Evolutionary conservation across 2,888 invertebrate genomes (phyloP).

Genomic region (Heterodera filipjevi): DNA sequence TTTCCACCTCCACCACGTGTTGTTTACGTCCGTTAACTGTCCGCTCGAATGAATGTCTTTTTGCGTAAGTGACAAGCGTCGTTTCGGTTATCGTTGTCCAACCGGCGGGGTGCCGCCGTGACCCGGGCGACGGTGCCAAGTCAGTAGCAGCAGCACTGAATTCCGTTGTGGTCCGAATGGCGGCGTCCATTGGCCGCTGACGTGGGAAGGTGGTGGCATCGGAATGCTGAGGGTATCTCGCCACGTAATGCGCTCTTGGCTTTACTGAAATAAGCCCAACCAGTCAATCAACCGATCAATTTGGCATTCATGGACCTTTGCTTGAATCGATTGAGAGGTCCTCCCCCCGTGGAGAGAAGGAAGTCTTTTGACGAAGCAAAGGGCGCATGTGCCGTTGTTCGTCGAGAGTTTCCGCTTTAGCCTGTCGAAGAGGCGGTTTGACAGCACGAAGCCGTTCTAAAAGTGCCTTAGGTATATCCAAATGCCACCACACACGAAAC

Average conservation of each 20-base stretch:
- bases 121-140: constrained; percentile 1
- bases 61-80: constrained; percentile 57
- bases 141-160: not conserved
- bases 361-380: not conserved
- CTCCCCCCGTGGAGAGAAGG: not conserved
- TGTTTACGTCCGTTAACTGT: constrained; percentile 39
- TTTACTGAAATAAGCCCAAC: not conserved
- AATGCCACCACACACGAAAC: not conserved
- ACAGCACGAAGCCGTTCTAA: not conserved
- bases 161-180: not conserved
- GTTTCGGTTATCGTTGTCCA: constrained; percentile 61
- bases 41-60: constrained; percentile 43
- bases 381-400: not conserved
- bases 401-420: not conserved
- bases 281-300: not conserved
- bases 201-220: not conserved
- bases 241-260: not conserved
- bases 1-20: constrained; percentile 36
- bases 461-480: not conserved
- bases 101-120: not conserved
- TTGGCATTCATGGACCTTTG: not conserved
- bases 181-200: not conserved
- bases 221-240: not conserved
- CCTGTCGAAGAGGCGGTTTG: not conserved
- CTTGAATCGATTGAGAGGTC: not conserved